Evolutionary conservation across 2,888 invertebrate genomes (phyloP).

Genomic region (Conistra vaccinii): DNA sequence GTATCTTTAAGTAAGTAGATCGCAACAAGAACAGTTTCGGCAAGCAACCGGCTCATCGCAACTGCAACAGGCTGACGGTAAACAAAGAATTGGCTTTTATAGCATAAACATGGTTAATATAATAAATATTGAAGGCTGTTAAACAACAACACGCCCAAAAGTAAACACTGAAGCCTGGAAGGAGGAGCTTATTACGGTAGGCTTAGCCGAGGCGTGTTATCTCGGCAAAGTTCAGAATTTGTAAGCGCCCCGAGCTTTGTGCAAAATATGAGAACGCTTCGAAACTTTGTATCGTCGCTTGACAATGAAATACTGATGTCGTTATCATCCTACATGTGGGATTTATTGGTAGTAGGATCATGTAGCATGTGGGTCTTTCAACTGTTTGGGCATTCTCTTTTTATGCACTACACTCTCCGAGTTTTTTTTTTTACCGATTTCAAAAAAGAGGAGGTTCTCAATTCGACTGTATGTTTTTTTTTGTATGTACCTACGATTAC

Average conservation of each 20-base stretch:
- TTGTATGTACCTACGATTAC: too few relatives aligned
- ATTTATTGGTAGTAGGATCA: slow-evolving; percentile 27
- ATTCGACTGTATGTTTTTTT: too few relatives aligned
- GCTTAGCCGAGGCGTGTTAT: slow-evolving; percentile 82
- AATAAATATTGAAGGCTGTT: slow-evolving; percentile 63
- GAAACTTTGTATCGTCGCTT: slow-evolving; percentile 71
- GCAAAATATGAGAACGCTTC: slow-evolving; percentile 76
- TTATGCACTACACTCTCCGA: too few relatives aligned
- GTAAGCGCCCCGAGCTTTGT: slow-evolving; percentile 78
- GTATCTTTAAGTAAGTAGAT: not conserved
- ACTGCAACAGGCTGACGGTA: not conserved
- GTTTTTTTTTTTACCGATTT: not conserved
- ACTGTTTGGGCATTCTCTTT: not conserved
- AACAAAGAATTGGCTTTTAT: slow-evolving; percentile 20
- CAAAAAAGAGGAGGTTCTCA: too few relatives aligned
- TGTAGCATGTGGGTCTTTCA: not conserved
- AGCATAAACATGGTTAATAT: slow-evolving; percentile 44
- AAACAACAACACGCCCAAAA: slow-evolving; percentile 68
- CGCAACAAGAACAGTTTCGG: not conserved
- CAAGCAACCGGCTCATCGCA: not conserved
- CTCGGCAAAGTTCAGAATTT: slow-evolving; percentile 83
- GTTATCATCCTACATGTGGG: slow-evolving; percentile 58
- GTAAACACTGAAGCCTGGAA: slow-evolving; percentile 65
- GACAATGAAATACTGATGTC: slow-evolving; percentile 75
- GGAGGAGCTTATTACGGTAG: slow-evolving; percentile 76